Conservation (phyloP, 1,140 invertebrate genomes). For the Trichonephila clavata region DNA sequence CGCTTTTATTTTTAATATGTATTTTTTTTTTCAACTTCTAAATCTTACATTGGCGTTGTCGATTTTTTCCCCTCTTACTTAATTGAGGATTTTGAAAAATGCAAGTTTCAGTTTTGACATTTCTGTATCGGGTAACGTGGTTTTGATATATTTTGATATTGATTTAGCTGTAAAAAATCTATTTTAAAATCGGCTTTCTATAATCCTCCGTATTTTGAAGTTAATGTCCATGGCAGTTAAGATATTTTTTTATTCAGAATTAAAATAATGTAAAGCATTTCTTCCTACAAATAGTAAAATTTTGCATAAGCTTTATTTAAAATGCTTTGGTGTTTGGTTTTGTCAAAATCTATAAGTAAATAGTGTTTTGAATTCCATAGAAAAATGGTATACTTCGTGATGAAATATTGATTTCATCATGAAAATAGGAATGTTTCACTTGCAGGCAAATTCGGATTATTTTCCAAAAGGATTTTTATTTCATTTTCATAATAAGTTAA, state of each 20-base stretch:
- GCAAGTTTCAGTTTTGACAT: conserved; percentile 3
- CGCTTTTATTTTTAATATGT: conserved; percentile 40
- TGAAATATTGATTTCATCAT: too few species aligned
- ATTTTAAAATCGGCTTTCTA: background rate
- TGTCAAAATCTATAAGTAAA: too few species aligned
- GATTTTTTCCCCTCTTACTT: background rate
- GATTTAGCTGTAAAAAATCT: background rate
- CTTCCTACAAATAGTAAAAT: background rate
- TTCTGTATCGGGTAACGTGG: background rate
- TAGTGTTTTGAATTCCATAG: too few species aligned
- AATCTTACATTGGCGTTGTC: background rate
- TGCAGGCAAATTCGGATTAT: too few species aligned
- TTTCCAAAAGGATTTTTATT: too few species aligned
- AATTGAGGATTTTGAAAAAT: conserved; percentile 37
- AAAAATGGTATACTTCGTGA: too few species aligned
- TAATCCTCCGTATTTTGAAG: background rate
- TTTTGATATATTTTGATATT: conserved; percentile 11
- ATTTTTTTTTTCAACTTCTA: background rate
- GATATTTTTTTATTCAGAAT: background rate
- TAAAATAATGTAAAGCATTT: background rate
- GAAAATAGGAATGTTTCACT: too few species aligned
- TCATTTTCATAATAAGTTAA: too few species aligned
- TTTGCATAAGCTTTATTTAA: background rate
- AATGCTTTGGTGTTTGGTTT: too few species aligned
- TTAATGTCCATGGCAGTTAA: background rate